Evolutionary conservation across 1,140 invertebrate species (phyloP).

Genomic region (Tribolium castaneum): DNA sequence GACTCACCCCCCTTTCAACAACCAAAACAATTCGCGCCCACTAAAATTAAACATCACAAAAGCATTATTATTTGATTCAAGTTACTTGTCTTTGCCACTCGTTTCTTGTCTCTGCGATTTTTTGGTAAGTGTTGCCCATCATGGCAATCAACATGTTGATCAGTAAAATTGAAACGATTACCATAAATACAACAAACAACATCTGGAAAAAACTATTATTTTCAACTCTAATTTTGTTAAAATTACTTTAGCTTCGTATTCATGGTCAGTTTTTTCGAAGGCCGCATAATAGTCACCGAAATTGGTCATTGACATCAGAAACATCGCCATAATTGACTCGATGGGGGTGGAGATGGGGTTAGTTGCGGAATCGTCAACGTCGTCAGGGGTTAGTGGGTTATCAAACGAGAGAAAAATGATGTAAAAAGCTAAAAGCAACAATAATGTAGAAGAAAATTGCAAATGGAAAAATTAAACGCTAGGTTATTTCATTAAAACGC

Average conservation of each 20-base stretch:
- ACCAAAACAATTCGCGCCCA: slow-evolving; percentile 98
- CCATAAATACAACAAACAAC: slow-evolving; percentile 96
- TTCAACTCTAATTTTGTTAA: neutral
- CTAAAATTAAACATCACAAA: slow-evolving; percentile 64
- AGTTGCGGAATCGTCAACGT: slow-evolving; percentile 76
- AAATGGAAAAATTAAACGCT: too few species aligned
- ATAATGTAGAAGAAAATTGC: too few species aligned
- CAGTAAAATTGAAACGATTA: slow-evolving; percentile 92
- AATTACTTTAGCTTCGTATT: slow-evolving; percentile 86
- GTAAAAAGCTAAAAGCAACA: slow-evolving; percentile 78
- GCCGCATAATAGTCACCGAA: slow-evolving; percentile 94
- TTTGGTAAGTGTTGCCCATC: slow-evolving; percentile 99
- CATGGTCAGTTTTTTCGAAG: slow-evolving; percentile 89
- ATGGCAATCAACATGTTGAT: slow-evolving; percentile 99
- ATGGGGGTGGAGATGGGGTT: slow-evolving; percentile 91
- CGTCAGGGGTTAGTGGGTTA: slow-evolving; percentile 77
- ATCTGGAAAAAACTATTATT: slow-evolving; percentile 70
- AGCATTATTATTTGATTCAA: neutral
- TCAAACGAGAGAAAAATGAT: slow-evolving; percentile 91
- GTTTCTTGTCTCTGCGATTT: slow-evolving; percentile 96
- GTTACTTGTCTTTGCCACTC: slow-evolving; percentile 97
- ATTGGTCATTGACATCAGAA: slow-evolving; percentile 96
- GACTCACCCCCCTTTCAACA: slow-evolving; percentile 93
- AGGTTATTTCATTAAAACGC: too few species aligned
- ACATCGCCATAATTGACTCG: slow-evolving; percentile 97